A percentile compares a stretch with the other conserved stretches of the same genome.
Conservation (phyloP, 2,113 vertebrate genomes). For the Meles meles region DNA sequence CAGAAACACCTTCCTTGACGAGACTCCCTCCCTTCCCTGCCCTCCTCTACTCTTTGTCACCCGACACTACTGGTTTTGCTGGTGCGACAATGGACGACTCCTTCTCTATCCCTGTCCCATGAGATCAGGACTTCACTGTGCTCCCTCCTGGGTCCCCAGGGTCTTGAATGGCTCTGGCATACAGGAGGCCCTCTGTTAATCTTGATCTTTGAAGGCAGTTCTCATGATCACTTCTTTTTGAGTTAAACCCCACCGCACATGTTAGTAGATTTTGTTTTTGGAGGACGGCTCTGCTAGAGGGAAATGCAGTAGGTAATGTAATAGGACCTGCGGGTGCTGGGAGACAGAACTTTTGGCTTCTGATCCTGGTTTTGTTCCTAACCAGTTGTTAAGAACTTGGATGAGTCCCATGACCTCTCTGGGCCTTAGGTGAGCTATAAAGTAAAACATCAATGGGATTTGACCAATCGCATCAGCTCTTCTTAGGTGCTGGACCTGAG, state of each 20-base stretch:
- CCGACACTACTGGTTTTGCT: background rate
- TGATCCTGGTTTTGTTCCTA: background rate
- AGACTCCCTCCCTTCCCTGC: background rate
- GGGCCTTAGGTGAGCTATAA: background rate
- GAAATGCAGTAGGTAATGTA: background rate
- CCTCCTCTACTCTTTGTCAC: background rate
- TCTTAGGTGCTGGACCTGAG: background rate
- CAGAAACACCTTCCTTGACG: background rate
- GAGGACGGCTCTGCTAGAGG: background rate
- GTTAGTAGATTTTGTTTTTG: background rate
- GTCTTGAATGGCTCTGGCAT: background rate
- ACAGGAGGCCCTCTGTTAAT: background rate
- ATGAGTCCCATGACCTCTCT: background rate
- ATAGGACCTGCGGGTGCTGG: background rate
- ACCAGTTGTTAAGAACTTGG: background rate
- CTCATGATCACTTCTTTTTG: background rate
- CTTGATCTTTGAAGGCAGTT: background rate
- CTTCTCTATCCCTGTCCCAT: background rate
- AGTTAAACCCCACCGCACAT: background rate
- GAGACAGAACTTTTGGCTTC: background rate
- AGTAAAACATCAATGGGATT: background rate
- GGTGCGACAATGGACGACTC: background rate
- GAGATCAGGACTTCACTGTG: background rate
- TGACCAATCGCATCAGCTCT: background rate
- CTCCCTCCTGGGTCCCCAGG: background rate